Base-by-base conservation (phyloP, 2,888 invertebrate species). In the Tromatobia lineatoria region DNA sequence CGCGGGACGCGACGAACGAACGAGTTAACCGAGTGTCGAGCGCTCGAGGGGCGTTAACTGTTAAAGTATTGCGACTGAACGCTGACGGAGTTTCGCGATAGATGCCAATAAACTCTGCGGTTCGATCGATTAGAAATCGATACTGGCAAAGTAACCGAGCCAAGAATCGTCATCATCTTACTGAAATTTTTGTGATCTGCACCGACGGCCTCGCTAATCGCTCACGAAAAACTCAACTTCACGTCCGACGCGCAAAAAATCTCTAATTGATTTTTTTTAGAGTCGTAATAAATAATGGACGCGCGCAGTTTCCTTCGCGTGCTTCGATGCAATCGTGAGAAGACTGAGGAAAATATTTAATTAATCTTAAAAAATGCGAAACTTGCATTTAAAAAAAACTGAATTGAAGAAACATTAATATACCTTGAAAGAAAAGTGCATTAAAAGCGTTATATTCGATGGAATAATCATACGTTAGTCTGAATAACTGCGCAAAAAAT, bases 71-170 rank as follows among this genome's bases (percentile, higher is more conserved):
- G 57, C 25, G n/a, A 57, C 25, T 15, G 25, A 25, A 57, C 25
- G 57, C 25, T 23, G 54, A 54, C 54, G 47, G 70, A 70, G 71
- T 67, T 81, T 73, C 50, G 20, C 76, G 79, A 80, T 78, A 74
- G 64, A 71, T 29, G 73, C 57, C 80, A 78, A 86, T 84, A 83
- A 87, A 86, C 79, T 81, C 69, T 52, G 82, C 73, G 70, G 79
- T 83, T 82, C 74, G 59, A 82, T 67, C 79, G 79, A 87, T 87
- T 87, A 87, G 86, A 87, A 87, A 87, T 87, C 87, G 82, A 77
- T 67, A 74, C 81, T 59, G 73, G 76, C 47, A 20, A 54, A 10
- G 25, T 2, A 10, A 64, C 10, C 64, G 38, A 38, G 64, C 7
- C 61, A 18, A 18, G 18, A 61, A 61, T 52, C 47, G 59, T 74